These are phyloP conservation scores for Dreissena polymorpha DNA, from an alignment of 1,140 invertebrate species.

Conservation along the genomic window DNA sequence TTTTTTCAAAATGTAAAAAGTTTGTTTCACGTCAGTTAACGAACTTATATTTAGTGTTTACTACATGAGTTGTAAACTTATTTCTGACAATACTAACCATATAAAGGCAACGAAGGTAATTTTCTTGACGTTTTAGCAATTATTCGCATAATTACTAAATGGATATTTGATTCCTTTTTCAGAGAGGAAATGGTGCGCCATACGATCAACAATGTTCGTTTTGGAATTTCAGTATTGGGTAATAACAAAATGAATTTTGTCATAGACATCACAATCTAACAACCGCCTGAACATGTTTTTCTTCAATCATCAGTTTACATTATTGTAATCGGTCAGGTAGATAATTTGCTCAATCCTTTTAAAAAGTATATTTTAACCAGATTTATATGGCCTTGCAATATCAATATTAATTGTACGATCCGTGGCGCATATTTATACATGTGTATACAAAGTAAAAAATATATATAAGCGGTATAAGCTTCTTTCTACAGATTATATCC, in stretches of 20 bases:
- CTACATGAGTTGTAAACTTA: no score
- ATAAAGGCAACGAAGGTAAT: no score
- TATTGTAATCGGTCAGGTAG: neutral
- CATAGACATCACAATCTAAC: no score
- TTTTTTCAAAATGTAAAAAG: no score
- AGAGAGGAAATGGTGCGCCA: neutral
- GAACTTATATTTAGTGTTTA: no score
- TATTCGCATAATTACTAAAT: neutral
- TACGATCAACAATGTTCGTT: slow-evolving; percentile 61
- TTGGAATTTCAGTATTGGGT: slow-evolving; percentile 68
- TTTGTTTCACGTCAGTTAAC: no score
- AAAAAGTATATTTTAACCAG: no score
- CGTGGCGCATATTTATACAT: neutral
- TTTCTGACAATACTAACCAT: no score
- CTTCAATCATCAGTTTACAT: neutral
- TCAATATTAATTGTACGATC: neutral
- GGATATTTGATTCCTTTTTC: neutral
- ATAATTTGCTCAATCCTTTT: neutral
- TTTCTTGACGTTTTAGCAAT: no score
- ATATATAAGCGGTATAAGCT: neutral
- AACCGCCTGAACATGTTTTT: neutral
- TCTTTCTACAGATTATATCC: neutral
- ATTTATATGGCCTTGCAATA: no score
- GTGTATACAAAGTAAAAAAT: neutral
- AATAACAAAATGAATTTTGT: slow-evolving; percentile 9